Base-by-base conservation (phyloP, 1,140 invertebrate genomes). In the Bilobella aurantiaca region DNA sequence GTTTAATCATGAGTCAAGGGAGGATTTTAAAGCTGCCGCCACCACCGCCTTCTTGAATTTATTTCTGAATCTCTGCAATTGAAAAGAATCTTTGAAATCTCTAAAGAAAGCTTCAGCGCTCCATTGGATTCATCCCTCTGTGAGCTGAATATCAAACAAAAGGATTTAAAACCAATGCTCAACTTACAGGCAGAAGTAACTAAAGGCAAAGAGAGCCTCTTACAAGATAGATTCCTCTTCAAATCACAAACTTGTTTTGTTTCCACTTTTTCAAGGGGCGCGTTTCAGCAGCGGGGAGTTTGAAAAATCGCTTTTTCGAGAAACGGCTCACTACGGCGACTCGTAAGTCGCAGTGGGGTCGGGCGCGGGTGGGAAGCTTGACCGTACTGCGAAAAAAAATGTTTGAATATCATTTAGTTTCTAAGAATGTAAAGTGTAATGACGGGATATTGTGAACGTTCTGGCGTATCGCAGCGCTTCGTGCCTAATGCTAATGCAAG, bases 91-190 rank as follows among this genome's bases (percentile, higher is more conserved):
- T 53, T 53, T 53, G 23, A 53, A 53, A 53, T 53, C 12, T 16
- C 5, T 16, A 5, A 8, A 53, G 12, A 53, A 23, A 53, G 49
- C 49, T n/a, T n/a, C n/a, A n/a, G n/a, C n/a, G n/a, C n/a, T 53
- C 49, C 23, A 23, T 23, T 53, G 49, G 49, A 23, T 23, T 53
- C 23, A 5, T 23, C 8, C 5, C 8, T 8, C 8, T 53, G 49
- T 53, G 49, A 53, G 49, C 23, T 53, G 49, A 53, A 53, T 53
- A 53, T 23, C 23, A 53, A 53, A 53, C 34, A 42, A 53, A 23
- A 53, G 12, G 49, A 12, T 53, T 16, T 23, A 23, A 53, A 23
- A 53, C 14, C 14, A 23, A n/a, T n/a, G n/a, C n/a, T n/a, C n/a
- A 53, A 16, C 49, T 53, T 53, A 18, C 23, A 23, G 49, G 21